Conservation (phyloP, 1,140 invertebrate species). For the Drosophila lacertosa region DNA sequence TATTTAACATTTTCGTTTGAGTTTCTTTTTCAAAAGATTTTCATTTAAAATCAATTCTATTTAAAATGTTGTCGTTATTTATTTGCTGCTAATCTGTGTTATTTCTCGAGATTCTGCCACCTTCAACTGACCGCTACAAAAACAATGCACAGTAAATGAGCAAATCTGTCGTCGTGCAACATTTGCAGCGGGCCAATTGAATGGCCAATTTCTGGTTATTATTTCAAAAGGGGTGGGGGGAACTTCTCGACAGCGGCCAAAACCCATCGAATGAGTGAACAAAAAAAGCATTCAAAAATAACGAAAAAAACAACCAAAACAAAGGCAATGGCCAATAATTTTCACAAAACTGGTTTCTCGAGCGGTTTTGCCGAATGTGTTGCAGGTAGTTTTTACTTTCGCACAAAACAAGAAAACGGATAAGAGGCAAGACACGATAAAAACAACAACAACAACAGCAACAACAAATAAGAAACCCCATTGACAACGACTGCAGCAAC, state of each 20-base stretch:
- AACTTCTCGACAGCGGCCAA: neutral
- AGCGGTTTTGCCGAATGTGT: slow-evolving; percentile 48
- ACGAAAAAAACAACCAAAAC: slow-evolving; percentile 29
- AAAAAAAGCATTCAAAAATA: slow-evolving; percentile 31
- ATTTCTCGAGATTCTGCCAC: neutral
- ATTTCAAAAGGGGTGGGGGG: slow-evolving; percentile 36
- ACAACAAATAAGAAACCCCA: slow-evolving; percentile 11
- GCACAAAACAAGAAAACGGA: slow-evolving; percentile 52
- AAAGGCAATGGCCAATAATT: slow-evolving; percentile 65
- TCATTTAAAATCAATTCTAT: too few species aligned
- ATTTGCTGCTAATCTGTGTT: neutral
- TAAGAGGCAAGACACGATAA: too few species aligned
- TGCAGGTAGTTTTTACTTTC: slow-evolving; percentile 83
- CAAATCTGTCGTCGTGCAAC: slow-evolving; percentile 30
- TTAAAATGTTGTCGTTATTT: too few species aligned
- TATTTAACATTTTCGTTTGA: too few species aligned
- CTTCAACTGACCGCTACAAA: slow-evolving; percentile 19
- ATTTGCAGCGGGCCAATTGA: slow-evolving; percentile 38
- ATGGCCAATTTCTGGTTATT: slow-evolving; percentile 52
- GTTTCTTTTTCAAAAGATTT: too few species aligned
- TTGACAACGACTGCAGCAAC: slow-evolving; percentile 27
- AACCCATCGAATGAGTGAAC: slow-evolving; percentile 22
- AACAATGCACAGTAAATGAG: slow-evolving; percentile 4
- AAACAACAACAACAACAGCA: slow-evolving; percentile 1
- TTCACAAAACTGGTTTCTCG: slow-evolving; percentile 78